A percentile compares a stretch with the other conserved stretches of the same genome.
phyloP scores from a whole-genome alignment of 2,797 vertebrate genomes.

The Hoplostethus mediterraneus region DNA sequence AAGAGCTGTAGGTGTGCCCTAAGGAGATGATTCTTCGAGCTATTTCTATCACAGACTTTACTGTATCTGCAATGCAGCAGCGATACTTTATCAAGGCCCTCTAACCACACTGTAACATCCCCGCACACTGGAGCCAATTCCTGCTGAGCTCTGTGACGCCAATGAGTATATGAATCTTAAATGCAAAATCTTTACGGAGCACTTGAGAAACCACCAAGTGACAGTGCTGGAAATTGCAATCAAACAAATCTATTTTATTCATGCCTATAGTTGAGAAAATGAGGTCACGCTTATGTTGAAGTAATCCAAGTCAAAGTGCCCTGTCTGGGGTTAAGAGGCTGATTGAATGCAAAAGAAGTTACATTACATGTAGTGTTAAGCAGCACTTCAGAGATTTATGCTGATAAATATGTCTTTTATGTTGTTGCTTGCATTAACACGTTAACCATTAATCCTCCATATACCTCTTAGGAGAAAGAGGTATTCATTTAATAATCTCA shows the following conservation, averaged over 20 bases:
- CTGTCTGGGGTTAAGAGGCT: neutral
- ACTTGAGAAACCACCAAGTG: neutral
- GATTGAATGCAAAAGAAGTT: neutral
- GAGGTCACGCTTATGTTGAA: constrained; percentile 11
- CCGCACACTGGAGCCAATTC: constrained; percentile 34
- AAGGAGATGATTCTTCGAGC: constrained; percentile 61
- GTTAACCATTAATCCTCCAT: constrained; percentile 25
- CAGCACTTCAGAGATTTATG: neutral
- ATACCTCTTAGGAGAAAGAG: constrained; percentile 24
- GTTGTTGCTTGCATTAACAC: neutral
- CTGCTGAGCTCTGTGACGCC: constrained; percentile 13
- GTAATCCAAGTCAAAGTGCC: constrained; percentile 6
- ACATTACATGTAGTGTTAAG: neutral
- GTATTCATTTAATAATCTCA: neutral
- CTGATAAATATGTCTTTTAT: neutral
- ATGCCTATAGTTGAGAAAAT: constrained; percentile 8
- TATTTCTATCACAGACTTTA: constrained; percentile 63
- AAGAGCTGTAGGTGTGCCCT: constrained; percentile 56
- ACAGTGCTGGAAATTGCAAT: constrained; percentile 37
- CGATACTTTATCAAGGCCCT: constrained; percentile 46
- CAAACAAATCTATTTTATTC: constrained; percentile 7
- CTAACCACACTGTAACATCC: constrained; percentile 37
- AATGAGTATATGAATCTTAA: neutral
- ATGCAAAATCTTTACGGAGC: no score
- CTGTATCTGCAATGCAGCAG: constrained; percentile 56